Evolutionary conservation across 1,140 invertebrate species (phyloP), one percentile per base, ranked within the genome.

Genomic region (Drosophila novamexicana): DNA sequence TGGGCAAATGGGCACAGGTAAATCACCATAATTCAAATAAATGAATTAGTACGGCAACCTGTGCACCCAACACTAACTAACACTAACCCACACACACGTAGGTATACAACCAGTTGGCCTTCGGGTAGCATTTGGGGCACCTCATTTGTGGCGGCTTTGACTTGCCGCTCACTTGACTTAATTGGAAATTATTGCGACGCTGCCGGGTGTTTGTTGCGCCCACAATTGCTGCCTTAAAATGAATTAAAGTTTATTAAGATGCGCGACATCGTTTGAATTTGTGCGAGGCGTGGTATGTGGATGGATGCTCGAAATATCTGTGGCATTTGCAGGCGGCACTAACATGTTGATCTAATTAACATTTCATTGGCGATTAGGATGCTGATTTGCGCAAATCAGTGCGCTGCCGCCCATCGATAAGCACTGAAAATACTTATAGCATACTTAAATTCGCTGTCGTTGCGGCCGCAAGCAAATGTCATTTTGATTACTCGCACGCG

Each of bases 401-500:
- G 63, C 32, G 8, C 8, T 32, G n/a, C 37, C 16, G 45, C 22
- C 34, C 47, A 16, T 14, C 49, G 53, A 65, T 65, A 49, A 49
- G 34, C 34, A 36, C 7, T 45, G 57, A 34, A 34, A 56, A 61
- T 61, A 71, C 57, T 65, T 65, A 65, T 75, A 71, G 59, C 67
- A 58, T 65, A 65, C 59, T 75, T 71, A 54, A 59, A 10, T 71
- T 67, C 67, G 54, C 42, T 9, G 54, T 66, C 62, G 44, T 59
- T 44, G 69, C n/a, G 61, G 14, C 49, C 50, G 49, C 18, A 64
- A 71, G 22, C 56, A 75, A 75, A 75, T 75, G 67, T 61, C 61
- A 64, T 75, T 75, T 75, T 75, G 68, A 75, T 75, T 75, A 71
- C 68, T 63, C 40, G 52, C 67, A 71, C 67, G 47, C 67, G 68